phyloP scores from a whole-genome alignment of 2,113 vertebrate genomes.

The Setophaga coronata region DNA sequence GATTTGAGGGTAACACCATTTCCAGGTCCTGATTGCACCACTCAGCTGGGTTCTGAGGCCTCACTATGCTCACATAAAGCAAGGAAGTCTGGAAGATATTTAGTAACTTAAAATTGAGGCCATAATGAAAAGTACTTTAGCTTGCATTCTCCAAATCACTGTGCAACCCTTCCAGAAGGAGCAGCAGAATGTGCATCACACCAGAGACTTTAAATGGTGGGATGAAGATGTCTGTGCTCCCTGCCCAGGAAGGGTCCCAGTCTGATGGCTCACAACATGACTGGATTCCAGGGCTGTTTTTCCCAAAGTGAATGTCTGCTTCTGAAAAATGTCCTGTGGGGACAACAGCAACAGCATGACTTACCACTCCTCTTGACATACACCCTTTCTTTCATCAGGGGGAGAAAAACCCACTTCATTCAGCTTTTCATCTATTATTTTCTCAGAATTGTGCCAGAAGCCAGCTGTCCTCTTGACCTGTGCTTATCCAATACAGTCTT shows the following conservation, averaged over 20 bases:
- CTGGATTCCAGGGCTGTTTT: not conserved
- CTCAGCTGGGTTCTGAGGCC: not conserved
- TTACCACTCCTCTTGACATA: not conserved
- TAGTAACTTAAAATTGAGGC: not conserved
- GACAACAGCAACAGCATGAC: not conserved
- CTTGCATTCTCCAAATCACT: not conserved
- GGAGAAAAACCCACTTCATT: not conserved
- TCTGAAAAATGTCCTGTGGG: not conserved
- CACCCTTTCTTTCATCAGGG: not conserved
- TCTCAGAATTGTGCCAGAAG: not conserved
- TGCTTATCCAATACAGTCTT: not conserved
- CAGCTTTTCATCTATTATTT: not conserved
- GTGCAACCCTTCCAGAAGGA: not conserved
- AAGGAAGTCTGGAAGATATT: not conserved
- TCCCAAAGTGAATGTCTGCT: not conserved
- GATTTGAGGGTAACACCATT: not conserved
- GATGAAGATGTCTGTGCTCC: too few species aligned
- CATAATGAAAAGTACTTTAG: not conserved
- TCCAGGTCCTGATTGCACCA: not conserved
- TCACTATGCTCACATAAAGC: not conserved
- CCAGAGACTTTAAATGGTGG: not conserved
- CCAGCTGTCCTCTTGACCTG: not conserved
- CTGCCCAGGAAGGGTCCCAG: not conserved
- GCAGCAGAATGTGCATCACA: not conserved
- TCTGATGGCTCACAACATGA: not conserved